Conservation (phyloP, 2,797 vertebrate species). For the Helostoma temminkii region DNA sequence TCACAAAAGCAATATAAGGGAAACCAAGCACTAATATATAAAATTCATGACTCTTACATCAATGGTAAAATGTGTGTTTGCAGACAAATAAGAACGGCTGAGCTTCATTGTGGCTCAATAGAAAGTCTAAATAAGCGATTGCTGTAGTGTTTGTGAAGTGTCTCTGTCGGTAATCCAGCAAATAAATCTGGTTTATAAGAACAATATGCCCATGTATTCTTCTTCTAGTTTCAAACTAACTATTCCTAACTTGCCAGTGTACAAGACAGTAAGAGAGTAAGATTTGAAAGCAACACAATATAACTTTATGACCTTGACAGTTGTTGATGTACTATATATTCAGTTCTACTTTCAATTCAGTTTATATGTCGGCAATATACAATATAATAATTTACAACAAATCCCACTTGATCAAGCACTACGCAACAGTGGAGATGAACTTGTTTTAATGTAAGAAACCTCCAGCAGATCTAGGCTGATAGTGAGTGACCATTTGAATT, state of each 20-base stretch:
- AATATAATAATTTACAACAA: no score
- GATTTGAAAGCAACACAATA: background rate
- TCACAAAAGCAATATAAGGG: conserved; percentile 52
- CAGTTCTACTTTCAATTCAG: no score
- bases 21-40: conserved; percentile 48
- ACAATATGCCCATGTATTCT: conserved; percentile 6
- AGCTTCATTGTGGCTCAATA: conserved; percentile 48
- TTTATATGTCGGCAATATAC: no score
- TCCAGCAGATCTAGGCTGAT: no score
- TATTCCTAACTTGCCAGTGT: background rate
- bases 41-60: conserved; percentile 40
- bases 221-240: conserved; percentile 16
- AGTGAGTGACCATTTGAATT: no score
- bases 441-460: no score
- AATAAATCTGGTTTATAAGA: conserved; percentile 39
- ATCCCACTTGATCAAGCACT: no score
- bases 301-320: background rate
- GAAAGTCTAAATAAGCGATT: conserved; percentile 36
- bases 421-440: no score
- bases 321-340: no score
- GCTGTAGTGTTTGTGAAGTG: conserved; percentile 44
- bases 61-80: conserved; percentile 41
- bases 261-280: conserved; percentile 3
- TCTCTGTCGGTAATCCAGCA: conserved; percentile 36
- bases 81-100: conserved; percentile 52